Base-by-base conservation (phyloP, 30 jellyfish, hydroid and myxozoan genomes). In the Calvadosia cruxmelitensis region DNA sequence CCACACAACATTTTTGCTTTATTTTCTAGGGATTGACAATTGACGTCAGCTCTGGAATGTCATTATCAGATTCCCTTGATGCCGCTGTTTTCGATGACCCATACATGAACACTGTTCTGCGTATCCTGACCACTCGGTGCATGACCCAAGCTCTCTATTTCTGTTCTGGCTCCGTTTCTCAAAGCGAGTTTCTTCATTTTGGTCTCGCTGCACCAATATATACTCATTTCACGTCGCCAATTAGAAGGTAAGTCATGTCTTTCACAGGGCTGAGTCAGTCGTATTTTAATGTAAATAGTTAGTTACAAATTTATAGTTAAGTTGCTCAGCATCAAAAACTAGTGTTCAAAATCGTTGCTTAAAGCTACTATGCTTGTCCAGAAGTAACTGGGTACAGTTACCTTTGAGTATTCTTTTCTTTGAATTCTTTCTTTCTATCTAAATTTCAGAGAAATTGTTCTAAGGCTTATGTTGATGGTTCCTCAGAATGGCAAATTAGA, bases 191-290 rank as follows among this genome's bases (percentile, higher is more conserved):
- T 50, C 73, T 48, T 50, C 98, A 90, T 68, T 90, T 72, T 69
- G 98, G 98, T 16, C 73, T 90, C 35, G 98, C 98, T 12, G 74
- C 95, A 27, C 98, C 98, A 0, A 90, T 90, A 29, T 90, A 90
- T 71, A 90, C 98, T 5, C 98, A 90, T 76, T 90, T 90, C 79
- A 90, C 98, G 20, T 90, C 98, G 24, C 98, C 98, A 1, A 90
- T 90, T 50, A 66, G 98, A 53, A 80, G 97, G 97, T 80, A 31
- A 33, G 76, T 31, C 0, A 25, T 48, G 15, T 27, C 0, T 23
- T 28, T 2, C n/a, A n/a, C n/a, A n/a, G n/a, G n/a, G n/a, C n/a
- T n/a, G n/a, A n/a, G n/a, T n/a, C n/a, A n/a, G n/a, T n/a, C n/a
- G n/a, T n/a, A n/a, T n/a, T n/a, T n/a, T n/a, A n/a, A n/a, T n/a